Conservation (phyloP, 1,140 invertebrate genomes). For the Thaumetopoea pityocampa region DNA sequence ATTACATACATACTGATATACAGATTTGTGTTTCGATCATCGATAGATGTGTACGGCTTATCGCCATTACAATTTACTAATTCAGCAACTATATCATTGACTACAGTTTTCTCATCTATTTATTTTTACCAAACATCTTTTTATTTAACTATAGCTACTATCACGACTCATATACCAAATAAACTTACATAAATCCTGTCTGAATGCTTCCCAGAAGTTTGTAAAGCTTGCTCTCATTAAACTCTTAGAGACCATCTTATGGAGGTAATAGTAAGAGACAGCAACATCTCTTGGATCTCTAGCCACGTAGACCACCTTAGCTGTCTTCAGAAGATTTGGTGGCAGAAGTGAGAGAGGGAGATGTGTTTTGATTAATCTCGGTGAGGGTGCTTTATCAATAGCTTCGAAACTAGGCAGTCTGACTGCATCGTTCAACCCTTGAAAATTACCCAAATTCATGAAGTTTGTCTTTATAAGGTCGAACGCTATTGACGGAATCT, state of each 20-base stretch:
- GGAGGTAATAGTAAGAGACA: conserved; percentile 89
- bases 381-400: conserved; percentile 46
- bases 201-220: conserved; percentile 86
- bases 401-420: conserved; percentile 43
- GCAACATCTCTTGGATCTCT: conserved; percentile 91
- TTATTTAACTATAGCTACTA: too few species aligned
- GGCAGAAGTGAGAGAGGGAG: conserved; percentile 58
- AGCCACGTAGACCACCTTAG: conserved; percentile 83
- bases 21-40: too few species aligned
- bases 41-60: too few species aligned
- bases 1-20: too few species aligned
- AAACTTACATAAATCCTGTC: conserved; percentile 81
- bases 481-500: conserved; percentile 50
- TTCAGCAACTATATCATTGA: too few species aligned
- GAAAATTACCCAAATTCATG: conserved; percentile 53
- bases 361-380: conserved; percentile 63
- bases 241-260: conserved; percentile 81
- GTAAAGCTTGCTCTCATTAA: conserved; percentile 81
- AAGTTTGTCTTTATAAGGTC: conserved; percentile 56
- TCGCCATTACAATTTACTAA: too few species aligned
- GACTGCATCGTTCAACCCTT: conserved; percentile 42
- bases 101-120: too few species aligned
- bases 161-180: too few species aligned
- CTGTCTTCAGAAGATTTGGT: conserved; percentile 44
- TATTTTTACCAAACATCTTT: too few species aligned